Conservation (phyloP, 2,113 vertebrate genomes). For the Dunckerocampus dactyliophorus region DNA sequence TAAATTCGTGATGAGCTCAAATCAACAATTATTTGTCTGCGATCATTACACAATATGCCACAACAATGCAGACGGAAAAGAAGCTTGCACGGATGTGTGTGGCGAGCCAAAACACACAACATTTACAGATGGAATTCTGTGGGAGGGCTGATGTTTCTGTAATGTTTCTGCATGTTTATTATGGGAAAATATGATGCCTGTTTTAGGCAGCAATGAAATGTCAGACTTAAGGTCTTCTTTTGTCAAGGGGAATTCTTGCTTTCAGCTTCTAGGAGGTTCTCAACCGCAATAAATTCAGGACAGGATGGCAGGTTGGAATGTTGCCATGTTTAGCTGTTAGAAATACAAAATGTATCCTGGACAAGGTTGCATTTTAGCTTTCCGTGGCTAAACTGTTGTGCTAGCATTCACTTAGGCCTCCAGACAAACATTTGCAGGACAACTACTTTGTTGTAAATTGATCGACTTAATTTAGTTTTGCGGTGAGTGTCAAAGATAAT, state of each 20-base stretch:
- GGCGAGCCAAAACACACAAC: slow-evolving; percentile 11
- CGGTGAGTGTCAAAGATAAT: not conserved
- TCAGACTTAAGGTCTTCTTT: not conserved
- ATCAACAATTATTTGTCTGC: not conserved
- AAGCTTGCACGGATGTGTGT: not conserved
- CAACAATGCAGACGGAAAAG: not conserved
- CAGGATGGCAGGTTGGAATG: not conserved
- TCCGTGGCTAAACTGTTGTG: too few relatives aligned
- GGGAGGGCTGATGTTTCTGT: not conserved
- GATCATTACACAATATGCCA: not conserved
- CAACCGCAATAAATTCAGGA: not conserved
- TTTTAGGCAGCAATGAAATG: not conserved
- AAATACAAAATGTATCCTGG: not conserved
- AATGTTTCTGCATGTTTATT: not conserved
- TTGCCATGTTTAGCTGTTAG: not conserved
- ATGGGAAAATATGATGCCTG: not conserved
- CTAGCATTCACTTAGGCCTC: not conserved
- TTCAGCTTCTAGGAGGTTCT: not conserved
- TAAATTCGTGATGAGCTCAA: not conserved
- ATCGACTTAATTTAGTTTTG: too few relatives aligned
- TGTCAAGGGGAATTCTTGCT: not conserved
- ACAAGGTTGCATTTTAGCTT: not conserved
- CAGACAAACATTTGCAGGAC: not conserved
- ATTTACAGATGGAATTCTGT: not conserved
- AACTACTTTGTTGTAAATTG: too few relatives aligned